Percentiles rank a stretch among this genome's conserved stretches.
Conservation (phyloP, 92 coral and sea anemone genomes). For the Bergia puertoricense region DNA sequence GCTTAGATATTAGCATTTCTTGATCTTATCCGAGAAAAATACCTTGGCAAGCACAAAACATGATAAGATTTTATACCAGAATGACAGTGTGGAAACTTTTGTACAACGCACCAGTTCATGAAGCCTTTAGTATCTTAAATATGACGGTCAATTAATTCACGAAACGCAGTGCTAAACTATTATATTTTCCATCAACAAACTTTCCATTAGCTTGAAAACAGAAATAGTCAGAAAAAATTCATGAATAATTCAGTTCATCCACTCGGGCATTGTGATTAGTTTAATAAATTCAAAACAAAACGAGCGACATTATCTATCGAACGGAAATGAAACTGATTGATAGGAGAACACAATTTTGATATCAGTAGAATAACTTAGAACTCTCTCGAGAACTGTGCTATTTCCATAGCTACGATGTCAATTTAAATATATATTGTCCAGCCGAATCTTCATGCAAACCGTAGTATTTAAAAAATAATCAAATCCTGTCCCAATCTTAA, state of each 20-base stretch:
- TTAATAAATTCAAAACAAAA: slow-evolving; percentile 22
- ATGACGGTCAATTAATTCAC: slow-evolving; percentile 24
- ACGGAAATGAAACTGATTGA: slow-evolving; percentile 20
- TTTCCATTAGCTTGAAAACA: slow-evolving; percentile 29
- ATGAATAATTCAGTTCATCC: not conserved
- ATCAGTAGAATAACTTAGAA: slow-evolving; percentile 1
- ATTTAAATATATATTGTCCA: not conserved
- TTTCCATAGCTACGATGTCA: not conserved
- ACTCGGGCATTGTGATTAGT: not conserved
- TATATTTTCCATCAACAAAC: slow-evolving; percentile 28
- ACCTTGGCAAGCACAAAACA: not conserved
- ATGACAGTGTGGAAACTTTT: not conserved
- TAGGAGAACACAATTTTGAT: not conserved
- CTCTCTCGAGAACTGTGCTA: not conserved
- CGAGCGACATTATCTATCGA: not conserved
- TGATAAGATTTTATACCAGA: not conserved
- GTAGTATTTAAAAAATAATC: not conserved
- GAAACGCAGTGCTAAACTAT: slow-evolving; percentile 20
- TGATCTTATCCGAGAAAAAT: slow-evolving; percentile 1
- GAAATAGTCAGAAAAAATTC: not conserved
- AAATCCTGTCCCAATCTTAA: not conserved
- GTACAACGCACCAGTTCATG: not conserved
- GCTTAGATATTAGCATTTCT: not conserved
- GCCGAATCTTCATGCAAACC: not conserved
- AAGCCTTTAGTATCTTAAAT: slow-evolving; percentile 20